Base-by-base conservation (phyloP, 2,888 invertebrate species). In the Callimorpha dominula region DNA sequence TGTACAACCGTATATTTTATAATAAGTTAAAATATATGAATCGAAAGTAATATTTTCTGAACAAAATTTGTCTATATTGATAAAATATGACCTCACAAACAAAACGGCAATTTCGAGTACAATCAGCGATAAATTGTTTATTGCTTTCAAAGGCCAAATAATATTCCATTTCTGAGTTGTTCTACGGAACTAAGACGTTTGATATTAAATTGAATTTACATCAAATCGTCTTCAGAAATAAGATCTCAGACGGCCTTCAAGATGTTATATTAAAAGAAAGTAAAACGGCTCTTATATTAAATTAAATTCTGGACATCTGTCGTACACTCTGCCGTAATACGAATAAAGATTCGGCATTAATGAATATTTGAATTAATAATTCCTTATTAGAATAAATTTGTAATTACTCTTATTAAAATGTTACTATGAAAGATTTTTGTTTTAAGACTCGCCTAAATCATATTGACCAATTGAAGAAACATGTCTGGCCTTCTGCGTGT, bases 231-330 rank as follows among this genome's bases (percentile, higher is more conserved):
- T 88, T 84, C 84, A 85, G 87, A 88, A 87, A 89, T 84, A 84
- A 88, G 85, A 88, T 86, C 86, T 73, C 75, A 72, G 81, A 75
- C 84, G 84, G 82, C 85, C 83, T 89, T 84, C 84, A 83, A 84
- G 88, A 89, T 90, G 88, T 91, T 82, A 92, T 91, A 92, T 92
- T 91, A 89, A 93, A 93, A 93, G 92, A 92, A 91, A 91, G 87
- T 90, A 85, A 89, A 89, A 90, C 89, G 88, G 84, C 87, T 83
- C 86, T 90, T 87, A 91, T 90, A 91, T 93, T 90, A 93, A 93
- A 93, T 94, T 92, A 92, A 93, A 92, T 91, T 91, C 88, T 86
- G 92, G 93, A 94, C 94, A 94, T 93, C 93, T 94, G 93, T 92
- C 90, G 93, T 92, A 91, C 90, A 90, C 86, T 86, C 85, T 81